These are phyloP conservation scores for Hipparchia sbordonii DNA, from an alignment of 2,888 invertebrate genomes.

Conservation along the genomic window DNA sequence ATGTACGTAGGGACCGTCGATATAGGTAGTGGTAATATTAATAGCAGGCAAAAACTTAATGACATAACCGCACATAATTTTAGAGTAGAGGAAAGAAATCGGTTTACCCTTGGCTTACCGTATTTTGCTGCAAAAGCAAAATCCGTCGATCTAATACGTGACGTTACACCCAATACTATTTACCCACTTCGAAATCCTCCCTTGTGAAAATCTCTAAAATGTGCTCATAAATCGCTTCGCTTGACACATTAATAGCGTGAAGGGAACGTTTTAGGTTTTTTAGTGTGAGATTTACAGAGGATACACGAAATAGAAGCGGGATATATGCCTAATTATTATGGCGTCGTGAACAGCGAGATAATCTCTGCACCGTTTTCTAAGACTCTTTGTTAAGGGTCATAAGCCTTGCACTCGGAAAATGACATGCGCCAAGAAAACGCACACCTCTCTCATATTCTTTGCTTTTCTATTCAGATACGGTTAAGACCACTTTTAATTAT, in stretches of 20 bases:
- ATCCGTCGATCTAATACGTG: neutral
- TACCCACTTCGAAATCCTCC: conserved; percentile 1
- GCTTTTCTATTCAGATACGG: too few relatives aligned
- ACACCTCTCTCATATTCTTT: neutral
- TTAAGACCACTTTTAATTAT: too few relatives aligned
- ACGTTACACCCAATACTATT: conserved; percentile 2
- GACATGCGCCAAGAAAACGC: neutral
- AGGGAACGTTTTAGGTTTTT: conserved; percentile 4
- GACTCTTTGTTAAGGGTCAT: conserved; percentile 17
- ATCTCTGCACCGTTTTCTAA: conserved; percentile 6
- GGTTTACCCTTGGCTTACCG: too few relatives aligned
- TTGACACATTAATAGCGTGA: conserved; percentile 10
- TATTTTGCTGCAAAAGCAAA: neutral
- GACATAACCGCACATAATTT: too few relatives aligned
- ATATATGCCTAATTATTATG: conserved; percentile 12
- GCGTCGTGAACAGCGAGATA: neutral
- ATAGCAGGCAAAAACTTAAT: too few relatives aligned
- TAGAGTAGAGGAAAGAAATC: too few relatives aligned
- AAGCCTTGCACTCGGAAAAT: conserved; percentile 10
- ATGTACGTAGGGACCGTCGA: too few relatives aligned
- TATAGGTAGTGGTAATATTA: too few relatives aligned
- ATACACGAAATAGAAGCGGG: neutral
- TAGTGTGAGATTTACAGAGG: neutral
- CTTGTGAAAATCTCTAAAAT: conserved; percentile 4
- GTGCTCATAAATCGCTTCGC: conserved; percentile 13